Percentiles rank a stretch among this genome's conserved stretches.
Evolutionary conservation across 2,797 vertebrate genomes (phyloP).

Genomic region (Notolepis coatsorum): DNA sequence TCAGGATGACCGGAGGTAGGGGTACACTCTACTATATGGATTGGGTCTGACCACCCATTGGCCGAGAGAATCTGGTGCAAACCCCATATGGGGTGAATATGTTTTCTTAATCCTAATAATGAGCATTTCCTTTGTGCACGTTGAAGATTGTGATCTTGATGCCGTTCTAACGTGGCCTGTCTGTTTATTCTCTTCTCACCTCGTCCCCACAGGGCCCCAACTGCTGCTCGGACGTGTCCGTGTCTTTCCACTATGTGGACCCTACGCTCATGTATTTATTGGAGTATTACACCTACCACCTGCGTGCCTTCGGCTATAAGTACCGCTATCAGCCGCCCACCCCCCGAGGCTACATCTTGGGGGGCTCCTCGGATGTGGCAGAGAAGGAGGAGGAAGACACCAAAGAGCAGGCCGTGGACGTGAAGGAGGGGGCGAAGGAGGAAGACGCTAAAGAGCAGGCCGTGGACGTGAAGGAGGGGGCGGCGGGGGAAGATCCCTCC

Average conservation of each 20-base stretch:
- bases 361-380: background rate
- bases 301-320: conserved; percentile 81
- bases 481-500: conserved; percentile 1
- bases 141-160: background rate
- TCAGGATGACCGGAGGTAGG: no score
- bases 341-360: conserved; percentile 22
- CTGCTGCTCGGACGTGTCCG: conserved; percentile 83
- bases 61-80: no score
- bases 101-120: background rate
- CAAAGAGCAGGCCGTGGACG: conserved; percentile 10
- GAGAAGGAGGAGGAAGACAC: no score
- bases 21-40: no score
- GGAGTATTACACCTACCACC: conserved; percentile 84
- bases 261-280: conserved; percentile 73
- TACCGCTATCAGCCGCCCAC: conserved; percentile 78
- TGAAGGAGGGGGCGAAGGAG: conserved; percentile 22
- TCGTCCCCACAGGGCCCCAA: conserved; percentile 71
- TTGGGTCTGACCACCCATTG: no score
- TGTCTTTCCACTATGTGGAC: conserved; percentile 86
- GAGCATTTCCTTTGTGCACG: background rate
- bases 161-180: background rate
- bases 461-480: conserved; percentile 25
- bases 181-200: background rate
- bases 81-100: no score
- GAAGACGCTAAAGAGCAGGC: conserved; percentile 5